These are phyloP conservation scores for Dinomys branickii DNA, from an alignment of 2,113 vertebrate genomes.

Conservation along the genomic window DNA sequence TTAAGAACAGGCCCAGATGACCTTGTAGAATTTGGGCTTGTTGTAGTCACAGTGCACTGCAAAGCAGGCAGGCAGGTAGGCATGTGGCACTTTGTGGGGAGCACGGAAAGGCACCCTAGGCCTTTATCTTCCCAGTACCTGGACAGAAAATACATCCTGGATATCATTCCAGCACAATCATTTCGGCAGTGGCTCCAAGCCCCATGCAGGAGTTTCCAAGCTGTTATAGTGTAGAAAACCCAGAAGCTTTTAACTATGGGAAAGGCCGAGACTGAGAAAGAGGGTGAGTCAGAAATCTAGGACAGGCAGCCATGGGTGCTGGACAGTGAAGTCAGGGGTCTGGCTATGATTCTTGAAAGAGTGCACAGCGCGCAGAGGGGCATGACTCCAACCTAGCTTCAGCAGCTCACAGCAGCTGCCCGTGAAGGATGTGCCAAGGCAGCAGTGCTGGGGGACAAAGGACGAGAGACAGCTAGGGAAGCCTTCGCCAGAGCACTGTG, in stretches of 20 bases:
- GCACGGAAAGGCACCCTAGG: too few species aligned
- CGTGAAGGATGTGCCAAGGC: background rate
- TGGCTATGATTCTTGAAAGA: background rate
- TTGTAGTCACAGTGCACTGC: background rate
- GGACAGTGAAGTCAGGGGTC: background rate
- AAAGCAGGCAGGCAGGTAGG: background rate
- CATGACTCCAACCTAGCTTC: background rate
- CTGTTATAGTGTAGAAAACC: background rate
- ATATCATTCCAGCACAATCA: accelerated
- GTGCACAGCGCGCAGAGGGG: background rate
- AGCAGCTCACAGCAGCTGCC: background rate
- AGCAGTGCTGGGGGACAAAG: background rate
- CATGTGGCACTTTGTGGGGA: background rate
- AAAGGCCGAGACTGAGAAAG: background rate
- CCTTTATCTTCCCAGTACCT: background rate
- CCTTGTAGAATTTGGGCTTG: background rate
- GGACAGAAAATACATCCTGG: slow-evolving; percentile 45
- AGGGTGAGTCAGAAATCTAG: background rate
- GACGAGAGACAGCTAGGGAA: background rate
- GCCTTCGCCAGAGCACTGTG: too few species aligned
- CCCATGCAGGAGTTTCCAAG: background rate
- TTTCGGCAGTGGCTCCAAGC: background rate
- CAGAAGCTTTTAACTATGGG: background rate
- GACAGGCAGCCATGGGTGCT: background rate
- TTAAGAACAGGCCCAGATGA: background rate